Evolutionary conservation across 1,140 invertebrate species (phyloP).

Genomic region (Agrilus planipennis): DNA sequence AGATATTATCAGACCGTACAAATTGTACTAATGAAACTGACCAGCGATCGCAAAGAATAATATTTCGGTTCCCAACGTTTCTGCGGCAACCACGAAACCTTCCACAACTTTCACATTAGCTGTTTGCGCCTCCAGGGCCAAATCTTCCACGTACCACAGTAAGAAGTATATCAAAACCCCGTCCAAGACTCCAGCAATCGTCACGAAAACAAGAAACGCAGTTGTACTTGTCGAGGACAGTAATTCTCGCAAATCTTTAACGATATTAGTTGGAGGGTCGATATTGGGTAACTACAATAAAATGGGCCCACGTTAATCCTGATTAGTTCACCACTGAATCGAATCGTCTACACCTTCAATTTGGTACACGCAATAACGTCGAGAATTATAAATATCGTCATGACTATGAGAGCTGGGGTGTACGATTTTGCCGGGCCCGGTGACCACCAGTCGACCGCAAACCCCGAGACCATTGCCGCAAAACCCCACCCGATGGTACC

Average conservation of each 20-base stretch:
- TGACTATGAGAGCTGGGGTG: conserved; percentile 54
- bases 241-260: conserved; percentile 45
- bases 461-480: conserved; percentile 54
- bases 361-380: conserved; percentile 52
- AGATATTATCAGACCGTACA: no score
- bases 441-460: conserved; percentile 46
- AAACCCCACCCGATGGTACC: conserved; percentile 66
- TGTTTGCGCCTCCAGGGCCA: conserved; percentile 45
- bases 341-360: conserved; percentile 44
- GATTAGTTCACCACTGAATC: neutral
- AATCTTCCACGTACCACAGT: conserved; percentile 67
- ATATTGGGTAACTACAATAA: conserved; percentile 51
- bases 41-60: conserved; percentile 61
- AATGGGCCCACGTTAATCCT: no score
- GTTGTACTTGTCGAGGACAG: conserved; percentile 47
- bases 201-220: conserved; percentile 56
- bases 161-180: conserved; percentile 68
- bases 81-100: conserved; percentile 58
- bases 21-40: no score
- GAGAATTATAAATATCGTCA: conserved; percentile 44
- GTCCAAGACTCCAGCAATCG: conserved; percentile 58
- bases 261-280: conserved; percentile 47
- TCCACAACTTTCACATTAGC: conserved; percentile 63
- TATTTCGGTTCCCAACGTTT: conserved; percentile 61
- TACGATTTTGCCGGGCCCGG: conserved; percentile 47